Conservation (phyloP, 2,113 vertebrate species). For the Antechinus flavipes region DNA sequence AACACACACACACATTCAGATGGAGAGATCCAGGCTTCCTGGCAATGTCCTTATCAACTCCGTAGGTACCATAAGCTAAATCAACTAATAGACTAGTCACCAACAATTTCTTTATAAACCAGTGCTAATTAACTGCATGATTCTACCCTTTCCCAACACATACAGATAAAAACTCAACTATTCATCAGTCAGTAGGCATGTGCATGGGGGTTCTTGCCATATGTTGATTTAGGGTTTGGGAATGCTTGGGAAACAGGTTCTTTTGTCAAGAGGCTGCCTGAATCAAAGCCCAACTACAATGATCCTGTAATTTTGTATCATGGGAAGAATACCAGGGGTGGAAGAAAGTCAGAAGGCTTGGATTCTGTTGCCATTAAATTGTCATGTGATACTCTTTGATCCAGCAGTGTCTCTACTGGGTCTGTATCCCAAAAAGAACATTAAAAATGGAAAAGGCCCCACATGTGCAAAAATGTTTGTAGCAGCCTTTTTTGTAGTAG, state of each 20-base stretch:
- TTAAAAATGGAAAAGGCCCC: too few relatives aligned
- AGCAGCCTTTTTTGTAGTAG: too few relatives aligned
- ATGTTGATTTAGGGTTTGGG: neutral
- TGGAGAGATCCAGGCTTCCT: neutral
- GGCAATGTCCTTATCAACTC: neutral
- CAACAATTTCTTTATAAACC: neutral
- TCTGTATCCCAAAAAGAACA: too few relatives aligned
- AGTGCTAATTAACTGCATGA: neutral
- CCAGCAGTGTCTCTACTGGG: too few relatives aligned
- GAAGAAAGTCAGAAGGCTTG: neutral
- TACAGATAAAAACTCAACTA: neutral
- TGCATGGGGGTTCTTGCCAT: neutral
- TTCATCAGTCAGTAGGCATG: neutral
- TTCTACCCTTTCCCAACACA: accelerated
- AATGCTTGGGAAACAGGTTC: neutral
- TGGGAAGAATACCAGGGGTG: neutral
- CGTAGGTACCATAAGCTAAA: neutral
- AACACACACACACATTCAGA: neutral
- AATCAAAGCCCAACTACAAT: neutral
- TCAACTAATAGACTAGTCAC: neutral
- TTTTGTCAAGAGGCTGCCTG: neutral
- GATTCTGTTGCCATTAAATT: neutral
- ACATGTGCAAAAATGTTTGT: too few relatives aligned
- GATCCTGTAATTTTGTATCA: neutral
- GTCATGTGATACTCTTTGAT: neutral